A percentile compares a stretch with the other conserved stretches of the same genome.
Conservation (phyloP, 2,888 invertebrate species). For the Patella ulyssiponensis region DNA sequence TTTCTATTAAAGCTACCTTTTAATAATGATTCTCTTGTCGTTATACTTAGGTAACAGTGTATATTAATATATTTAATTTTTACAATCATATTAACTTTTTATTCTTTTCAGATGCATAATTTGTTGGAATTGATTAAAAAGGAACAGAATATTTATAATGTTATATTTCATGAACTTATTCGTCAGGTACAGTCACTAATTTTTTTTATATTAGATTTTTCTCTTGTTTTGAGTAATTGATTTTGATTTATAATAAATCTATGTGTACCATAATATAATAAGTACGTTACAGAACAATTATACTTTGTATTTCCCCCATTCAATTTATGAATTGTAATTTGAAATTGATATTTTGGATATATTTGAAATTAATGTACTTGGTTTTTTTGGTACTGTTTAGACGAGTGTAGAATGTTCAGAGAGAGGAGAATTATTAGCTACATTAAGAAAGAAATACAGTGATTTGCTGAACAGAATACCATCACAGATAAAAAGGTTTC, state of each 20-base stretch:
- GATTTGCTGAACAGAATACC: constrained; percentile 69
- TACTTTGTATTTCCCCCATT: no score
- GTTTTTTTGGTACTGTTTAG: constrained; percentile 40
- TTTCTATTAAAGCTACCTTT: no score
- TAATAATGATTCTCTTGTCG: no score
- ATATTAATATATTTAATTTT: no score
- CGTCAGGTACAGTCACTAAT: constrained; percentile 60
- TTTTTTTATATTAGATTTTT: neutral
- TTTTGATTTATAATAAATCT: no score
- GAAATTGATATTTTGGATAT: neutral
- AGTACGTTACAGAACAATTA: no score
- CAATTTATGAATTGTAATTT: no score
- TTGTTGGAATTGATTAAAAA: constrained; percentile 71
- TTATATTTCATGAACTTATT: constrained; percentile 72
- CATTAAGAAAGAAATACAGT: constrained; percentile 67
- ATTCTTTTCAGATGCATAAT: constrained; percentile 68
- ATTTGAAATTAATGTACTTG: neutral
- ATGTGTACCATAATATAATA: no score
- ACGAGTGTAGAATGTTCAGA: constrained; percentile 71
- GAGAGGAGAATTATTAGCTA: constrained; percentile 69
- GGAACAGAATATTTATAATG: constrained; percentile 72
- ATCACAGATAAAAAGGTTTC: constrained; percentile 67
- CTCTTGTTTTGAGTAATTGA: no score
- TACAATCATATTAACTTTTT: neutral
- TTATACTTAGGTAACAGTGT: no score